phyloP scores from a whole-genome alignment of 2,113 vertebrate genomes.

The Picathartes gymnocephalus region DNA sequence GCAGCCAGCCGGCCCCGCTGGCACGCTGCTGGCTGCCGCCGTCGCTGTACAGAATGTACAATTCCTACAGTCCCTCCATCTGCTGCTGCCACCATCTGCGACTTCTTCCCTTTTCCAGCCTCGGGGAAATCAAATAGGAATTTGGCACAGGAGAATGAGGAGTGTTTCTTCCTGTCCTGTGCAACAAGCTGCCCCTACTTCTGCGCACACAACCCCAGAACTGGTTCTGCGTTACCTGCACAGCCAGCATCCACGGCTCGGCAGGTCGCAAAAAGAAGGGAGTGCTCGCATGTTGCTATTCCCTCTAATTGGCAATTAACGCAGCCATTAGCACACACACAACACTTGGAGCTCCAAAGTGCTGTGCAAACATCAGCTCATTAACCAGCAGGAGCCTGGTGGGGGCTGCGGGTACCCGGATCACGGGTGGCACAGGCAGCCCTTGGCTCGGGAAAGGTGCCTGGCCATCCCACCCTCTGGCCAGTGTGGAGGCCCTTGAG shows the following conservation, averaged over 20 bases:
- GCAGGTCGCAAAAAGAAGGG: background rate
- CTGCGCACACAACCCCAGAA: rapidly evolving
- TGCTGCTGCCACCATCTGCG: background rate
- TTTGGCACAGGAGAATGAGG: background rate
- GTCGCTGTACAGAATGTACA: background rate
- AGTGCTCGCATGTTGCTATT: rapidly evolving
- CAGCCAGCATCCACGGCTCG: background rate
- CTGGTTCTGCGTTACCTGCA: background rate
- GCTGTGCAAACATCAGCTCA: background rate
- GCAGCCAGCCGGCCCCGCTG: background rate
- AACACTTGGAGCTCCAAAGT: background rate
- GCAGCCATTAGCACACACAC: background rate
- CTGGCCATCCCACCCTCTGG: background rate
- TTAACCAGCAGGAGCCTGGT: background rate
- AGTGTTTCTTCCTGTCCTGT: background rate
- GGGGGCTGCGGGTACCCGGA: background rate
- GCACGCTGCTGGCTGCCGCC: background rate
- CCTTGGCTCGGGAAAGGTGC: background rate
- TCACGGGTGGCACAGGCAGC: background rate
- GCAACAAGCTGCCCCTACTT: background rate
- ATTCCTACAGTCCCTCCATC: background rate
- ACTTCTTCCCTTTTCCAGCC: background rate
- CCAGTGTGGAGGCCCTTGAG: too few relatives aligned
- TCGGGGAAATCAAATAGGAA: background rate
- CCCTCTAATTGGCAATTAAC: slow-evolving; percentile 6